Conservation (phyloP, 2,113 vertebrate genomes). For the Cyprinus carpio region DNA sequence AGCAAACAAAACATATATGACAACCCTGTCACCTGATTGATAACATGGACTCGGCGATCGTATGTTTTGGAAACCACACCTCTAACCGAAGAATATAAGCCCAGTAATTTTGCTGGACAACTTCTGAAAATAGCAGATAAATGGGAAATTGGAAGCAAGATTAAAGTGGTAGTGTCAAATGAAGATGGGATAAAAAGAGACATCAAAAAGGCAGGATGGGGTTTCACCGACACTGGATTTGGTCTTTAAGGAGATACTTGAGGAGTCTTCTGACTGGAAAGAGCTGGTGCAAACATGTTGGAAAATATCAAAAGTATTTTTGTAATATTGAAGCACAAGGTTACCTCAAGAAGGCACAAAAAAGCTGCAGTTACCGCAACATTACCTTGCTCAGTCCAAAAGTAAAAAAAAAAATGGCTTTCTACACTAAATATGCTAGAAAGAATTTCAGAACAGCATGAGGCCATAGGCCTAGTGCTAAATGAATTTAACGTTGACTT, state of each 20-base stretch:
- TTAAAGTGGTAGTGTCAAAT: slow-evolving; percentile 30
- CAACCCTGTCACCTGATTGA: slow-evolving; percentile 34
- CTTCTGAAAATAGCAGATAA: neutral
- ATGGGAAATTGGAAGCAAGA: slow-evolving; percentile 36
- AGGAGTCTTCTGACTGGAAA: neutral
- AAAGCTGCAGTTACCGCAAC: neutral
- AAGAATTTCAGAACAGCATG: slow-evolving; percentile 2
- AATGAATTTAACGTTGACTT: neutral
- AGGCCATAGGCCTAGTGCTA: neutral
- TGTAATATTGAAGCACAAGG: neutral
- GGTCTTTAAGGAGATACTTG: neutral
- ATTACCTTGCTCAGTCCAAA: neutral
- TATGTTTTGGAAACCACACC: slow-evolving; percentile 32
- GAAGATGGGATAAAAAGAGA: neutral
- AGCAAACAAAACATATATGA: slow-evolving; percentile 24
- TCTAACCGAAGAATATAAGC: neutral
- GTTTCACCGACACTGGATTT: slow-evolving; percentile 33
- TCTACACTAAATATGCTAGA: slow-evolving; percentile 10
- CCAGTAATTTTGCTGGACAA: neutral
- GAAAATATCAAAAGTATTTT: slow-evolving; percentile 22
- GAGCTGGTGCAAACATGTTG: neutral
- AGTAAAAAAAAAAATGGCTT: slow-evolving; percentile 22
- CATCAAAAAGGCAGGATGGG: slow-evolving; percentile 16
- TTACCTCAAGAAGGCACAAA: slow-evolving; percentile 11
- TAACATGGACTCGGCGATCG: slow-evolving; percentile 5